phyloP scores from a whole-genome alignment of 1,140 invertebrate species.

The Hormaphis cornu region DNA sequence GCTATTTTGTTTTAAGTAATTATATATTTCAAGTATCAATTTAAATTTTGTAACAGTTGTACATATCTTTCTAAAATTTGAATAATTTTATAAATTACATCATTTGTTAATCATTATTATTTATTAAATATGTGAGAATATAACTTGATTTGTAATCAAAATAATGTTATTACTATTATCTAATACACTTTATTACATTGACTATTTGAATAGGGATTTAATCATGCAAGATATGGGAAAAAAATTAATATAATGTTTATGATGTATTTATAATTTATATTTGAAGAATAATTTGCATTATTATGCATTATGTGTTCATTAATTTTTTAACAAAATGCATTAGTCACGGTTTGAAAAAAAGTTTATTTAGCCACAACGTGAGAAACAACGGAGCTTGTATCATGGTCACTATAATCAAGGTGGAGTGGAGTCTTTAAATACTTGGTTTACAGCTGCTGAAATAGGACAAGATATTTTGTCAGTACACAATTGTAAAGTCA shows the following conservation, averaged over 20 bases:
- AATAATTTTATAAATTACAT: too few species aligned
- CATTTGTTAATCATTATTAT: too few species aligned
- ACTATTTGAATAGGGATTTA: too few species aligned
- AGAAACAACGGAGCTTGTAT: constrained; percentile 85
- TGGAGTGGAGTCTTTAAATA: constrained; percentile 91
- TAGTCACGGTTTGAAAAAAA: neutral
- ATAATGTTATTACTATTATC: too few species aligned
- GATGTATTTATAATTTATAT: neutral
- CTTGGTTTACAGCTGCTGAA: constrained; percentile 84
- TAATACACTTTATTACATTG: too few species aligned
- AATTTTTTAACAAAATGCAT: constrained; percentile 17
- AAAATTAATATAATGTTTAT: constrained; percentile 17
- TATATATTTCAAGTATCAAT: neutral
- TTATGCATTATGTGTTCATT: neutral
- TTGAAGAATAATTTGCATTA: neutral
- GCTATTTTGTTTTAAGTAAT: too few species aligned
- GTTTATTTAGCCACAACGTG: constrained; percentile 62
- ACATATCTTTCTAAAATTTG: neutral
- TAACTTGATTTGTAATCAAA: too few species aligned
- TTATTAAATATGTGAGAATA: too few species aligned
- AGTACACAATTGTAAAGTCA: constrained; percentile 72
- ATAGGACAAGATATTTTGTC: constrained; percentile 86
- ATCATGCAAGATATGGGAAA: neutral
- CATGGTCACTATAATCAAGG: constrained; percentile 83
- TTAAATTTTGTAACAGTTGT: constrained; percentile 8